Evolutionary conservation across 2,888 invertebrate species (phyloP), one percentile per base, ranked within the genome.

Genomic region (Seladonia tumulorum): DNA sequence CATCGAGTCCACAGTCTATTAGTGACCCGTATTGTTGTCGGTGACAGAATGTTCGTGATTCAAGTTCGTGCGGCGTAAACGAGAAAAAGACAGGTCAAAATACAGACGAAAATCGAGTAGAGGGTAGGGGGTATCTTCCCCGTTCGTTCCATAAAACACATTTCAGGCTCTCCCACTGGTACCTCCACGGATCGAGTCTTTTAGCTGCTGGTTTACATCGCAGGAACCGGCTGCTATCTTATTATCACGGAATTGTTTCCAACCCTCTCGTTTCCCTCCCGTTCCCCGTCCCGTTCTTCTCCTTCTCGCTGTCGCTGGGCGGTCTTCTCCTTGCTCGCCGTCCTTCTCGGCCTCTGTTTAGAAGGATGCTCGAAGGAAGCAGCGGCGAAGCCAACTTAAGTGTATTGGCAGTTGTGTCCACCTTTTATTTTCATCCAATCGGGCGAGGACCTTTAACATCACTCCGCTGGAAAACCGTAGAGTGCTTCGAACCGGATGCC

Each of bases 401-500:
- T 93, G 93, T 92, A 93, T 93, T 93, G 93, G 93, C 92, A 93
- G 90, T 92, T 91, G 89, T 89, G 91, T 92, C 90, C 90, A 90
- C 89, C 89, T 93, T 93, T 93, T 91, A 92, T 92, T 93, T 91
- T 92, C 93, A 93, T 93, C 91, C 93, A 93, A 93, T 93, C 91
- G 92, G 74, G 83, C 77, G 90, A 90, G 85, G 87, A 85, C 87
- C 89, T 90, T 90, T 89, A 90, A 87, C 90, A 89, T 90, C 90
- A 89, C 88, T 90, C 88, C 79, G 81, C 85, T 85, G 86, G 88
- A 90, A 68, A 90, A 88, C 83, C 85, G 78, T 80, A 82, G 80
- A 88, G 88, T 85, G 87, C 87, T 82, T 72, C 89, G 81, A 82
- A 82, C 70, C 82, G 86, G 88, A 78, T 82, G 76, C 77, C 71